Conservation (phyloP, 1,140 invertebrate genomes). For the Yoshiicerus persimilis region DNA sequence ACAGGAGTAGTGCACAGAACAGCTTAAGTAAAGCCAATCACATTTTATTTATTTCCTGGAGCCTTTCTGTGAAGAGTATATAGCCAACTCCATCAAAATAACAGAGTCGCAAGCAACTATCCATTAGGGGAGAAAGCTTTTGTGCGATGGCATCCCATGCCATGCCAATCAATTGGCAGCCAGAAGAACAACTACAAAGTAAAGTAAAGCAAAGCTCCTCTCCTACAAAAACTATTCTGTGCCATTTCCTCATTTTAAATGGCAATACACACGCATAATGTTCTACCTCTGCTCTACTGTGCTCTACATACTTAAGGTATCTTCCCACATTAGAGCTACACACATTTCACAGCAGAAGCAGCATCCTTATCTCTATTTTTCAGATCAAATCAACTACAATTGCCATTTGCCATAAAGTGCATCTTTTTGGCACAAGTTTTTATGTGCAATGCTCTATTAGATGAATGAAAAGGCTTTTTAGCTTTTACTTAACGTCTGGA, state of each 20-base stretch:
- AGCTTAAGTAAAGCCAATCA: slow-evolving; percentile 17
- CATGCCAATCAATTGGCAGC: background rate
- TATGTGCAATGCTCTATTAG: background rate
- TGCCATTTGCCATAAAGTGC: slow-evolving; percentile 12
- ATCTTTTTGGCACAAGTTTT: slow-evolving; percentile 5
- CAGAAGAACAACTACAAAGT: background rate
- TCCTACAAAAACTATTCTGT: background rate
- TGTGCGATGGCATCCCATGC: background rate
- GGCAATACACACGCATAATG: too few species aligned
- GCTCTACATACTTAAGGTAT: too few species aligned
- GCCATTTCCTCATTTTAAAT: background rate
- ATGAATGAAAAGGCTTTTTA: background rate
- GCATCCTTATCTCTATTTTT: background rate
- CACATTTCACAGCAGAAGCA: background rate
- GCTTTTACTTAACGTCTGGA: background rate
- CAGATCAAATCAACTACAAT: slow-evolving; percentile 8
- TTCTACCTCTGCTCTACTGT: too few species aligned
- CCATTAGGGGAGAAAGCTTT: slow-evolving; percentile 5
- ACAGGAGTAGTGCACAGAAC: background rate
- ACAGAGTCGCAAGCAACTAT: background rate
- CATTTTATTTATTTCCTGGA: background rate
- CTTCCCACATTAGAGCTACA: too few species aligned
- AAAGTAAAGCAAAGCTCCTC: background rate
- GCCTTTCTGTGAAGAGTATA: background rate
- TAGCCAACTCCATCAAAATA: background rate